Base-by-base conservation (phyloP, 2,113 vertebrate species). In the Illadopsis cleaveri region DNA sequence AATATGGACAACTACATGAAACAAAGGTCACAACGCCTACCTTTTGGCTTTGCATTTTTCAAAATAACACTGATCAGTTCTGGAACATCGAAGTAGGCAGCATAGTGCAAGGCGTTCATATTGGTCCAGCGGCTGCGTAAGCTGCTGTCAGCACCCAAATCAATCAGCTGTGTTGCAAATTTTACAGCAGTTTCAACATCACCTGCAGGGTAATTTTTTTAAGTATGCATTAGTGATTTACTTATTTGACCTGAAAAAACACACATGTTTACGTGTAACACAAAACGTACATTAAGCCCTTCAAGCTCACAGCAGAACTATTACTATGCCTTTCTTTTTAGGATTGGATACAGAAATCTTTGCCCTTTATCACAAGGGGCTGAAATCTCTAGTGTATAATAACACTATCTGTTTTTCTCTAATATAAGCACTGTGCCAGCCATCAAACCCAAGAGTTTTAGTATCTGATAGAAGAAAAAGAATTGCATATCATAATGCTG, bases 61-160 rank as follows among this genome's bases (percentile, higher is more conserved):
- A 99, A 88, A 94, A 99, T 98, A 84, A 99, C 97, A 31, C 93
- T 93, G 91, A 99, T 99, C 24, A 99, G 98, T 62, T 99, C 99
- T 21, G 99, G 99, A 77, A 99, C 99, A 72, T 99, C 99, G 47
- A 99, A 99, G 97, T 99, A 99, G 12, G 99, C 99, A 31, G 99
- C 99, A 33, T 99, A 99, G 96, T 99, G 99, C 97, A 99, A 97
- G 54, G 99, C 99, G 91, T 99, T 99, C 99, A 99, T 99, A 95
- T 99, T 99, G 35, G 99, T 99, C 99, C 99, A 99, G 44, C 99
- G 99, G 61, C 99, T 99, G 61, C 99, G 98, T 58, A 99, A 98
- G 79, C 98, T 99, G 10, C 98, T 98, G 31, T 99, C 99, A 4
- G 99, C 99, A 56, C 99, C 99, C 95, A 99, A 95, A 44, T 98